Conservation (phyloP, 2,888 invertebrate genomes). For the Lydus trimaculatus region DNA sequence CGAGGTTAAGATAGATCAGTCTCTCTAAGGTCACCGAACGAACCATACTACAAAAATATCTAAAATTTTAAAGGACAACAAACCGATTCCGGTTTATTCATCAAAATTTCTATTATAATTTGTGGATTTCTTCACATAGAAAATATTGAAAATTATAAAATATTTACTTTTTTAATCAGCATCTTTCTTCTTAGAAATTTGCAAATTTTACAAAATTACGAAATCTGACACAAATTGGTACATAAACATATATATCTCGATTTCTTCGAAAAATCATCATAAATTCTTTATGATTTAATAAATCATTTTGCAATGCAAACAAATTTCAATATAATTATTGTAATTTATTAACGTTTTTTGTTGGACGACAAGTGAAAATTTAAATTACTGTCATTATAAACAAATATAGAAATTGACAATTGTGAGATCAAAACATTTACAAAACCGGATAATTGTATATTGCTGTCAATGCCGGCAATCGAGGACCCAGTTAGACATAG, state of each 20-base stretch:
- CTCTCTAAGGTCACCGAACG: too few relatives aligned
- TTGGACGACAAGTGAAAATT: neutral
- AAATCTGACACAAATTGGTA: neutral
- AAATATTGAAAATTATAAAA: neutral
- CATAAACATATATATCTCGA: too few relatives aligned
- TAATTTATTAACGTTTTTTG: neutral
- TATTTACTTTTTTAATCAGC: conserved; percentile 1
- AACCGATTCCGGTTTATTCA: too few relatives aligned
- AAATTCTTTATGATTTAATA: neutral
- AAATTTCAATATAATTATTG: neutral
- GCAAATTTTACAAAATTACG: neutral
- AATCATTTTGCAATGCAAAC: neutral
- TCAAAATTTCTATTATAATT: too few relatives aligned
- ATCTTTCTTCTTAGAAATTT: neutral
- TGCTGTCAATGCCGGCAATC: too few relatives aligned
- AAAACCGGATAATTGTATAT: too few relatives aligned
- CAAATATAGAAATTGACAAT: too few relatives aligned
- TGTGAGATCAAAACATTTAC: too few relatives aligned
- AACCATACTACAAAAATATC: too few relatives aligned
- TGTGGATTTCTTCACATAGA: neutral
- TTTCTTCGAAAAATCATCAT: neutral
- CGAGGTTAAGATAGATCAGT: too few relatives aligned
- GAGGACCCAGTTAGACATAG: too few relatives aligned
- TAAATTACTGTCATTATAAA: neutral
- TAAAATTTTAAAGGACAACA: too few relatives aligned